These are phyloP conservation scores for Zaprionus obscuricornis DNA, from an alignment of 2,888 invertebrate genomes.

Conservation along the genomic window DNA sequence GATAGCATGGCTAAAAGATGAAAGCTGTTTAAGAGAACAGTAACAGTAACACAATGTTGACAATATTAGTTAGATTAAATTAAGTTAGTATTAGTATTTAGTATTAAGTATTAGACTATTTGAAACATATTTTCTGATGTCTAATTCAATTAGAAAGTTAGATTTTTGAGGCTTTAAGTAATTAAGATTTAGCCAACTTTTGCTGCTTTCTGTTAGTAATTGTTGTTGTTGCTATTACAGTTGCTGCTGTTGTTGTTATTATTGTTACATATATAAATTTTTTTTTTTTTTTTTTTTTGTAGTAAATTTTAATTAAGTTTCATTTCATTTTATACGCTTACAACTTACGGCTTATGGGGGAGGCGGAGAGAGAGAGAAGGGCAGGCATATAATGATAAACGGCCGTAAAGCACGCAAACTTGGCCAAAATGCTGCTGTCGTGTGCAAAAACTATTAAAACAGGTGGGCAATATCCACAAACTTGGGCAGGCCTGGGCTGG, in stretches of 20 bases:
- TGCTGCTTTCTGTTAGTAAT: neutral
- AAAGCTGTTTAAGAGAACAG: no score
- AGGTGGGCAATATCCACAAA: conserved; percentile 56
- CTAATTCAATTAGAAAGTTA: conserved; percentile 41
- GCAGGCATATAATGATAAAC: conserved; percentile 54
- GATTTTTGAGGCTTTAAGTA: conserved; percentile 47
- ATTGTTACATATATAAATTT: conserved; percentile 7
- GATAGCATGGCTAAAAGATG: no score
- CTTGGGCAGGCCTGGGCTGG: conserved; percentile 2
- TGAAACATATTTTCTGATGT: conserved; percentile 15
- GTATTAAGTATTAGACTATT: conserved; percentile 4
- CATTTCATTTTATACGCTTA: conserved; percentile 16
- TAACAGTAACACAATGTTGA: no score
- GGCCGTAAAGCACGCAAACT: conserved; percentile 60
- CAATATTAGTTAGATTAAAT: no score
- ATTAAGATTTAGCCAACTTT: conserved; percentile 40
- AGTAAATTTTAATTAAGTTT: conserved; percentile 67
- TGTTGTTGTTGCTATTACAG: conserved; percentile 1
- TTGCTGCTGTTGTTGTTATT: conserved; percentile 1
- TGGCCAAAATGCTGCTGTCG: conserved; percentile 63
- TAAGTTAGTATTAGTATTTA: no score
- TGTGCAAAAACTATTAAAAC: conserved; percentile 68
- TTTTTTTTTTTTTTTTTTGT: neutral
- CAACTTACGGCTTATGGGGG: no score
- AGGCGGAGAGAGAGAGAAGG: no score